A percentile compares a stretch with the other conserved stretches of the same genome.
phyloP scores from a whole-genome alignment of 2,888 invertebrate species.

The Liodrosophila aerea region DNA sequence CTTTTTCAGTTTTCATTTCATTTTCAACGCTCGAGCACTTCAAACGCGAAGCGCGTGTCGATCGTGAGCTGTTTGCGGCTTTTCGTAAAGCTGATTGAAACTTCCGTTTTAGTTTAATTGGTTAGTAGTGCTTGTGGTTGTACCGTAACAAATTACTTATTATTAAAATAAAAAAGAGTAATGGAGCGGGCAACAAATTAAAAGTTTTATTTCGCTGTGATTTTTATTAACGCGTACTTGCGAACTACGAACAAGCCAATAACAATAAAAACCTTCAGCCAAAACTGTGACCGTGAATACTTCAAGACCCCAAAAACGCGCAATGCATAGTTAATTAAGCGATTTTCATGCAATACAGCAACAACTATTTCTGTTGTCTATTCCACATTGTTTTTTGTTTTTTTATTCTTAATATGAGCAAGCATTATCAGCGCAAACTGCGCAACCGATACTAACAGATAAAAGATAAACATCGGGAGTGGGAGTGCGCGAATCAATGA shows the following conservation, averaged over 20 bases:
- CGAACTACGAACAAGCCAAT: slow-evolving; percentile 14
- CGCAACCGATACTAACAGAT: slow-evolving; percentile 59
- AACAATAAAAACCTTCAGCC: slow-evolving; percentile 54
- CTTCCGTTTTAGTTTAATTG: slow-evolving; percentile 39
- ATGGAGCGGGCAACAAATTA: too few relatives aligned
- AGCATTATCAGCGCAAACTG: slow-evolving; percentile 57
- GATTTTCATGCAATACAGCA: slow-evolving; percentile 63
- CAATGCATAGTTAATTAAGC: slow-evolving; percentile 61
- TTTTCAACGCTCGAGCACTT: slow-evolving; percentile 36
- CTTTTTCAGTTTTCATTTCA: slow-evolving; percentile 26
- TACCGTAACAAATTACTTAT: neutral
- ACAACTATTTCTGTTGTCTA: slow-evolving; percentile 3
- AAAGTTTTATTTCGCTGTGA: too few relatives aligned
- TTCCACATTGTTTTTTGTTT: neutral
- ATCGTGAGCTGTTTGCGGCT: slow-evolving; percentile 15
- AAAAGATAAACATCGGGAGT: slow-evolving; percentile 45
- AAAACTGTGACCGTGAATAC: slow-evolving; percentile 63
- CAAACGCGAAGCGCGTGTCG: slow-evolving; percentile 27
- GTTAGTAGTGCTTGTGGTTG: slow-evolving; percentile 39
- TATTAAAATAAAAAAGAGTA: neutral
- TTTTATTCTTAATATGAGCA: neutral
- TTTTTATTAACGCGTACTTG: slow-evolving; percentile 10
- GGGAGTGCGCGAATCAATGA: slow-evolving; percentile 58
- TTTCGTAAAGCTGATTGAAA: too few relatives aligned
- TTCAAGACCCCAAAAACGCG: slow-evolving; percentile 46